A percentile compares a stretch with the other conserved stretches of the same genome.
phyloP scores from a whole-genome alignment of 1,140 invertebrate genomes.

The Pomacea maculata region DNA sequence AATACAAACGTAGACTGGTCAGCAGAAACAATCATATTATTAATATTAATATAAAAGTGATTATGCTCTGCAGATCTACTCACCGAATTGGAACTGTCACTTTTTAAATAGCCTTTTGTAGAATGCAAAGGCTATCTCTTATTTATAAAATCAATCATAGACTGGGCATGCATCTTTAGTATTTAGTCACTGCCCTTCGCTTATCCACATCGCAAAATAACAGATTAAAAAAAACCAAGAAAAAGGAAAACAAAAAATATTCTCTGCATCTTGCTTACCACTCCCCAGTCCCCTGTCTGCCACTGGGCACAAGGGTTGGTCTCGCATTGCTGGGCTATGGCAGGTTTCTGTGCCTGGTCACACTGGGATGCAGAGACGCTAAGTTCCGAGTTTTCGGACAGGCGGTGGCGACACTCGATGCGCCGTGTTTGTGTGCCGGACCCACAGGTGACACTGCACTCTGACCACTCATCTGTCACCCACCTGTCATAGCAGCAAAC shows the following conservation, averaged over 20 bases:
- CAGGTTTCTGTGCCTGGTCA: constrained; percentile 69
- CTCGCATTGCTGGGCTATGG: constrained; percentile 72
- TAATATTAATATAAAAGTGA: no score
- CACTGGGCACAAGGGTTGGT: constrained; percentile 74
- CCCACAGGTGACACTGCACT: constrained; percentile 68
- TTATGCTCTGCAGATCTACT: no score
- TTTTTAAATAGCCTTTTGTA: no score
- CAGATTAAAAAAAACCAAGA: no score
- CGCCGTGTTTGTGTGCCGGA: constrained; percentile 65
- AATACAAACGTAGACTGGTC: no score
- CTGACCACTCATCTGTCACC: constrained; percentile 57
- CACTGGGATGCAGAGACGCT: constrained; percentile 63
- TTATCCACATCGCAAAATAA: not conserved
- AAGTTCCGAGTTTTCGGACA: constrained; percentile 36
- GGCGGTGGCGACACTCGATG: constrained; percentile 60
- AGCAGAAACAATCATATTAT: no score
- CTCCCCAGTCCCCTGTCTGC: constrained; percentile 76
- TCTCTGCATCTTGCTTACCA: constrained; percentile 59
- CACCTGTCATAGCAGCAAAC: constrained; percentile 40
- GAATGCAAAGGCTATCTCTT: not conserved
- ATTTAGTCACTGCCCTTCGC: not conserved
- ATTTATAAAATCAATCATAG: not conserved
- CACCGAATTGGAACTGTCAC: no score
- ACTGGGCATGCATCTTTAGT: not conserved
- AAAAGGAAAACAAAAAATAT: not conserved